Base-by-base conservation (phyloP, 2,113 vertebrate genomes). In the Nematolebias whitei region DNA sequence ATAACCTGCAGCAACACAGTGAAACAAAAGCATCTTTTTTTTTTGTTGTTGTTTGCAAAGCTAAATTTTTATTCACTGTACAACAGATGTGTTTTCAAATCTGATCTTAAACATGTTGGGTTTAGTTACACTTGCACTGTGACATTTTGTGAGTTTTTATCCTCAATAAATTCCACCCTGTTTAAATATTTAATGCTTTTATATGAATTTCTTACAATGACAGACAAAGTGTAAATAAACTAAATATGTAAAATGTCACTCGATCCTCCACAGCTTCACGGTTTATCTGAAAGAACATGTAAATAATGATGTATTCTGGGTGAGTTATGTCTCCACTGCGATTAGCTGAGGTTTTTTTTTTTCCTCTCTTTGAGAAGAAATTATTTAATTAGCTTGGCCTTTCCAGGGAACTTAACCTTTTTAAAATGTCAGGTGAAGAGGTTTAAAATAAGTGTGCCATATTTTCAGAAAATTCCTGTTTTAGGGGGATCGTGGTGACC, bases 331-430 rank as follows among this genome's bases (percentile, higher is more conserved):
- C 82, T 80, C 59, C 22, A 12, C 35, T 38, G 72, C 86, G 77
- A 85, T 89, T 75, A 79, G 64, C 45, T 72, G 58, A n/a, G n/a
- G n/a, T n/a, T n/a, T n/a, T n/a, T n/a, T 74, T 77, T 63, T 60
- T 69, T 64, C 47, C 75, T 68, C 73, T 79, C 68, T 85, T 76
- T 76, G 63, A 78, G 78, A 63, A 62, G 54, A 84, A 75, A 85
- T 85, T 79, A 77, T 87, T 80, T 90, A 88, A 90, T 90, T 85
- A 90, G 76, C 67, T 80, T 89, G 83, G 74, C 88, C 85, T 91
- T 92, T 92, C 55, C 29, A 23, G 51, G 23, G 55, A 86, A 79
- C 82, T 86, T 87, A 91, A 90, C 86, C 88, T 90, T 92, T n/a
- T 90, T 52, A 32, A 89, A 92, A 92, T 88, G 90, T 87, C 86